Evolutionary conservation across 2,797 vertebrate genomes (phyloP), one percentile per base, ranked within the genome.

Genomic region (Muscicapa comitata): DNA sequence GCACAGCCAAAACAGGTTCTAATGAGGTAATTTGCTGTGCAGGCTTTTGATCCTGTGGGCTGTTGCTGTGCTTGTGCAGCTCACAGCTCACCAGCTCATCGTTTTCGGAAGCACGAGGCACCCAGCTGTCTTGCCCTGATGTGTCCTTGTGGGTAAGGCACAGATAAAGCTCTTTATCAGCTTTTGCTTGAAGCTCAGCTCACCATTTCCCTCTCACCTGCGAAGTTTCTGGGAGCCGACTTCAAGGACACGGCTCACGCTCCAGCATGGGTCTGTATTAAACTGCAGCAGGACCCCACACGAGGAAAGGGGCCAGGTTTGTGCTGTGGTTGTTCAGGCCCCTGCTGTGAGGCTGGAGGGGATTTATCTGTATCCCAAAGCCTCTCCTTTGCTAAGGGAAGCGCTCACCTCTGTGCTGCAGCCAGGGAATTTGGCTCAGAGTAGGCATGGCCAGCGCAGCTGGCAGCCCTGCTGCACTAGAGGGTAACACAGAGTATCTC

Each of bases 11-110:
- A 90, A 38, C 35, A 42, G 59, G 47, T 57, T 95, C 82, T 79
- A 92, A 91, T 6, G 61, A 85, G 83, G 72, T 86, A 77, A 25
- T 85, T 85, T 76, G 84, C 91, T 79, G 88, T 31, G 71, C 74
- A n/a, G 86, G 77, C 77, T 92, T 91, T 94, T 84, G 84, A 92
- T 95, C 77, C 88, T 78, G 67, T 76, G 33, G 57, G 71, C 66
- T 77, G 65, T 40, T 2, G 0, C 19, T 59, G 66, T 71, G 53
- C 54, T 18, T 58, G 86, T 6, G 11, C 83, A 26, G 86, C 80
- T 90, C 15, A 10, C 83, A 57, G 79, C 12, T 5, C 5, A 2
- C 68, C 10, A 9, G 80, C 59, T 91, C 81, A 62, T 85, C 72
- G 1, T 40, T 92, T 94, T 85, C 0, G 0, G 91, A 76, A 87